Conservation (phyloP, 2,113 vertebrate species). For the Ciconia boyciana region DNA sequence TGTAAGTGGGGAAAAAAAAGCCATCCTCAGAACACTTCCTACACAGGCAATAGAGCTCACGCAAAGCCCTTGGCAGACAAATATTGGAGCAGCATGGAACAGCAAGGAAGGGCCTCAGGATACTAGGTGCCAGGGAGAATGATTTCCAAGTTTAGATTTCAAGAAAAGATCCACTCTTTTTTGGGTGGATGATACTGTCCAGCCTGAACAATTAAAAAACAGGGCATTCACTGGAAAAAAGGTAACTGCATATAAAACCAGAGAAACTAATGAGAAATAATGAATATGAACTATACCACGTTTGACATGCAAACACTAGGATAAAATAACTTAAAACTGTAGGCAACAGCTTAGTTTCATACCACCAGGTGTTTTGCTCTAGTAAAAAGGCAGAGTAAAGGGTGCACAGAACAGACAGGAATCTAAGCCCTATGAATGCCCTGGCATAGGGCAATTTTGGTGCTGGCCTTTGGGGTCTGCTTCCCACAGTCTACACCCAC, state of each 20-base stretch:
- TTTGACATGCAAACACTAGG: not conserved
- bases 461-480: not conserved
- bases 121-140: not conserved
- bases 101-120: not conserved
- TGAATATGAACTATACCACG: not conserved
- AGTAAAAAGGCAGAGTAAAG: not conserved
- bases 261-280: not conserved
- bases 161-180: not conserved
- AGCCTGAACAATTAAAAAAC: not conserved
- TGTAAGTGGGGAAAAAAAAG: not conserved
- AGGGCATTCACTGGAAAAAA: not conserved
- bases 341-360: not conserved
- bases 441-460: not conserved
- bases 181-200: not conserved
- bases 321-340: not conserved
- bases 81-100: not conserved
- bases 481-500: accelerated
- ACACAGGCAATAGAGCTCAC: accelerated
- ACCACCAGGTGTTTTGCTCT: not conserved
- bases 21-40: not conserved
- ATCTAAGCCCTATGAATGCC: not conserved
- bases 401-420: not conserved
- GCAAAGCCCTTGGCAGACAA: not conserved
- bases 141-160: not conserved
- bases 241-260: not conserved